Evolutionary conservation across 2,888 invertebrate species (phyloP), one percentile per base, ranked within the genome.

Genomic region (Papilio elwesi): DNA sequence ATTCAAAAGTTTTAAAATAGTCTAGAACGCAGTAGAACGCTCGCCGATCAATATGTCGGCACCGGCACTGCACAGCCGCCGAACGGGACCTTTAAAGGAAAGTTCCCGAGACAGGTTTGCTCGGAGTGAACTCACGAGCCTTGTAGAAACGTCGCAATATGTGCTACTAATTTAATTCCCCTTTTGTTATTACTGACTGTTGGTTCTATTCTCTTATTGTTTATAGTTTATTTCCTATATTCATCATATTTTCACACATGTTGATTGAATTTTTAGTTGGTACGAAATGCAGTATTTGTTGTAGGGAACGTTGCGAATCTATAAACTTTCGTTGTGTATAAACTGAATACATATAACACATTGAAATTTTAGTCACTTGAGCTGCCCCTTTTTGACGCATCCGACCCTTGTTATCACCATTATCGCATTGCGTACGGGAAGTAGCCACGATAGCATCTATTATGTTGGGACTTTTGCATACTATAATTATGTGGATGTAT

Each of bases 81-180:
- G 51, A 70, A 63, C 70, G 70, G 38, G 15, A 65, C 65, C 70
- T 65, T 70, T 70, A 65, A 70, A 70, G 65, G 70, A 57, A 65
- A 70, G 55, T 65, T 55, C 70, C 10, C 1, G 26, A 57, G 53
- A 70, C 70, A 55, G 70, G 70, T 70, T 70, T 57, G 47, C 48
- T 43, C 26, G 49, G 8, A 26, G 55, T 15, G 8, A 48, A 64
- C 48, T 57, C 36, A 48, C 51, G 55, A 69, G 49, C 43, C 63
- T 63, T 52, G 47, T 52, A 63, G 26, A 52, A 49, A 48, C 13
- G 13, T 11, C 13, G 26, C 48, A 26, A 48, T 10, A 13, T 57
- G 68, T 49, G 12, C 51, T 13, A n/a, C 11, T 1, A 52, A 43
- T 47, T 16, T 6, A 4, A 12, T 13, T 59, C 57, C 49, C 49